Percentiles rank a stretch among this genome's conserved stretches.
Evolutionary conservation across 2,113 vertebrate species (phyloP).

Genomic region (Brienomyrus longianalis): DNA sequence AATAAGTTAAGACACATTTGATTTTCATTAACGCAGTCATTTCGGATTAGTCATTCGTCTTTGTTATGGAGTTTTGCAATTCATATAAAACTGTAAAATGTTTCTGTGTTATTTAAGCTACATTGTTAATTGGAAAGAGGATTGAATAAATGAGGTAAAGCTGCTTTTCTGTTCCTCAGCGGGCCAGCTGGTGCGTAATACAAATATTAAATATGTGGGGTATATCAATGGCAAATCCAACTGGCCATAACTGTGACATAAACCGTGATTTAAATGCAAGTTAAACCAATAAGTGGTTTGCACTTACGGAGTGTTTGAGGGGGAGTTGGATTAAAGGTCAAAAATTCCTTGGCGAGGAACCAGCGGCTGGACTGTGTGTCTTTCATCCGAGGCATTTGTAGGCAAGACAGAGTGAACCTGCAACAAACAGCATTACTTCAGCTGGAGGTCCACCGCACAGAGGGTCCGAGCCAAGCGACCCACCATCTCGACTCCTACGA

Average conservation of each 20-base stretch:
- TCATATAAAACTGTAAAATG: background rate
- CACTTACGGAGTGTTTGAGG: constrained; percentile 7
- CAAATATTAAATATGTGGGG: background rate
- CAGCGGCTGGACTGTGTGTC: background rate
- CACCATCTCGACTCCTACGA: background rate
- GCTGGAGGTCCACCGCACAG: background rate
- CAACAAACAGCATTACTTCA: background rate
- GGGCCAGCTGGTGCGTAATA: background rate
- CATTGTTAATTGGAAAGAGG: background rate
- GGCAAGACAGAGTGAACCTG: background rate
- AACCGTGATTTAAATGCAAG: constrained; percentile 11
- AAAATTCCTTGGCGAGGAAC: background rate
- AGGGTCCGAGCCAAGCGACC: background rate
- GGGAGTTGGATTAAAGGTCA: constrained; percentile 1
- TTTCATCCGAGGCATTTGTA: background rate
- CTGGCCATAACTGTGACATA: background rate
- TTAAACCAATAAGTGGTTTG: constrained; percentile 4
- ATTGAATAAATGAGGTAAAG: background rate
- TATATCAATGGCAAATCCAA: background rate
- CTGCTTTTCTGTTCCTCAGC: background rate
- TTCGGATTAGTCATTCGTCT: background rate
- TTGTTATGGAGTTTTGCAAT: background rate
- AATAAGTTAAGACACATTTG: background rate
- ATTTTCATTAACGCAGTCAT: background rate
- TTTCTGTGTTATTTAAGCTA: background rate